These are phyloP conservation scores for Cnemophilus loriae DNA, from an alignment of 2,113 vertebrate species.

Conservation along the genomic window DNA sequence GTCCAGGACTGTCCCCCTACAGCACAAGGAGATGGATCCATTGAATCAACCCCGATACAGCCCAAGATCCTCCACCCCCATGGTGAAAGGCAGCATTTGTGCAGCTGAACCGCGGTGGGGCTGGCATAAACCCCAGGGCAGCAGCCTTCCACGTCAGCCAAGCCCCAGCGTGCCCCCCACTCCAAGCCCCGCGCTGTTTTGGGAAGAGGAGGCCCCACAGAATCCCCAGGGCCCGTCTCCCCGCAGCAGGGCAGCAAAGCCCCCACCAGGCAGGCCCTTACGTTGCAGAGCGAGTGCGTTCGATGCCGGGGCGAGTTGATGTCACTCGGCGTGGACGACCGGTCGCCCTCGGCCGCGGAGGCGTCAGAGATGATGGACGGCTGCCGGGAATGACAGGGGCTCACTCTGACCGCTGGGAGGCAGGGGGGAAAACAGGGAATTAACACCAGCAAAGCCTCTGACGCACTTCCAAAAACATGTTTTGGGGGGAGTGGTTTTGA, in stretches of 20 bases:
- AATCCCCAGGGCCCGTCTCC: neutral
- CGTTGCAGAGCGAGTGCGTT: slow-evolving; percentile 99
- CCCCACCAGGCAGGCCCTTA: slow-evolving; percentile 68
- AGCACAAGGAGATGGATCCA: slow-evolving; percentile 12
- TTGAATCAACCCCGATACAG: neutral
- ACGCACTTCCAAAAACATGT: rapidly evolving
- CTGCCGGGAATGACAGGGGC: slow-evolving; percentile 95
- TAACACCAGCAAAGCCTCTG: neutral
- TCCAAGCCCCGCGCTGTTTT: rapidly evolving
- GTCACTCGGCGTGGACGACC: slow-evolving; percentile 95
- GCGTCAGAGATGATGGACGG: slow-evolving; percentile 93
- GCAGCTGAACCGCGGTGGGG: rapidly evolving
- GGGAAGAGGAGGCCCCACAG: rapidly evolving
- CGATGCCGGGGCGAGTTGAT: slow-evolving; percentile 97
- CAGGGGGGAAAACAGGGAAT: neutral
- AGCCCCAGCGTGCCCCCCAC: rapidly evolving
- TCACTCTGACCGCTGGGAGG: slow-evolving; percentile 86
- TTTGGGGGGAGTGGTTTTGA: neutral
- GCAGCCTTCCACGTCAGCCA: neutral
- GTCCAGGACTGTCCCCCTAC: slow-evolving; percentile 79
- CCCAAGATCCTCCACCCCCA: rapidly evolving
- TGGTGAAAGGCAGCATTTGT: neutral
- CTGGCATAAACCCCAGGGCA: neutral
- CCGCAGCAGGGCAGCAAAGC: rapidly evolving
- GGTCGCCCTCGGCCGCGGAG: slow-evolving; percentile 88